Evolutionary conservation across 2,888 invertebrate species (phyloP).

Genomic region (Volucella zonaria): DNA sequence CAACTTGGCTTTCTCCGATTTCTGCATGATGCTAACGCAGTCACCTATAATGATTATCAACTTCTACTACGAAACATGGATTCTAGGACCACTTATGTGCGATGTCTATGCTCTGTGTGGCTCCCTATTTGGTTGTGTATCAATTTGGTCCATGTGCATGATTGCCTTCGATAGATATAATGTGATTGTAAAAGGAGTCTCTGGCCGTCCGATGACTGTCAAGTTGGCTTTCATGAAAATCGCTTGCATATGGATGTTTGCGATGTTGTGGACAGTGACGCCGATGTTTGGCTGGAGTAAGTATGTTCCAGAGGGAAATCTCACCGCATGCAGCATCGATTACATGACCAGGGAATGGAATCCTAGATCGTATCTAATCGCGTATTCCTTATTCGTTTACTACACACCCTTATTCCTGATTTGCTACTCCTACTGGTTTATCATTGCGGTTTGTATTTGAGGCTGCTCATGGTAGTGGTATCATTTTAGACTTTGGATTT

Average conservation of each 20-base stretch:
- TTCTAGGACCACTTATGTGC: conserved; percentile 85
- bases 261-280: conserved; percentile 84
- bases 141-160: conserved; percentile 95
- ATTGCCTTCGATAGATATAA: conserved; percentile 95
- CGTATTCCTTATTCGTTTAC: conserved; percentile 83
- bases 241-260: conserved; percentile 84
- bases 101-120: conserved; percentile 85
- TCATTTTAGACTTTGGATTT: conserved; percentile 3
- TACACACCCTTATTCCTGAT: conserved; percentile 84
- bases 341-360: conserved; percentile 83
- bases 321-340: conserved; percentile 85
- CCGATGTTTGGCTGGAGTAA: conserved; percentile 85
- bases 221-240: conserved; percentile 83
- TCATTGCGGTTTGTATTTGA: conserved; percentile 82
- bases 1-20: conserved; percentile 86
- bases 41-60: conserved; percentile 85
- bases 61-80: conserved; percentile 85
- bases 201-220: conserved; percentile 84
- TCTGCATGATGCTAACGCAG: conserved; percentile 85
- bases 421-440: conserved; percentile 85
- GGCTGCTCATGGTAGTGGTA: not conserved
- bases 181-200: conserved; percentile 92
- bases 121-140: conserved; percentile 91
- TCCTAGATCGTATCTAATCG: conserved; percentile 83
- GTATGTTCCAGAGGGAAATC: conserved; percentile 86